Evolutionary conservation across 2,797 vertebrate species (phyloP).

Genomic region (Chloroceryle amazona): DNA sequence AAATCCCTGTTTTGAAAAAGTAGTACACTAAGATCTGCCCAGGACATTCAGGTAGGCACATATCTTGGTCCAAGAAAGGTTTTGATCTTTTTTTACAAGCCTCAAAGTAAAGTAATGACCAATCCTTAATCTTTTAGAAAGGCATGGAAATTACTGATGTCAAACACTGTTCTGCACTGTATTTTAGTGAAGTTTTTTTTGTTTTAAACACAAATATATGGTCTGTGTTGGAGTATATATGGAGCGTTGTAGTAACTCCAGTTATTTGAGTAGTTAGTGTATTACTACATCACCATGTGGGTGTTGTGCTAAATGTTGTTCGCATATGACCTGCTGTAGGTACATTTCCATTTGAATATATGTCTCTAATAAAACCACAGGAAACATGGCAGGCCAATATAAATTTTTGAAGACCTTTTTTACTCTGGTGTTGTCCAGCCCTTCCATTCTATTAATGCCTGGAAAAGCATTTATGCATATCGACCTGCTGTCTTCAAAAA

Average conservation of each 20-base stretch:
- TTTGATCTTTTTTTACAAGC: conserved; percentile 15
- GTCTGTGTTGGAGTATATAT: neutral
- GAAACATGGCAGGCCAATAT: neutral
- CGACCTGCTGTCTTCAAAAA: neutral
- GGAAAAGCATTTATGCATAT: neutral
- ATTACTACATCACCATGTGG: neutral
- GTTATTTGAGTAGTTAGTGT: conserved; percentile 16
- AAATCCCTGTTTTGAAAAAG: conserved; percentile 14
- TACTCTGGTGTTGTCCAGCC: neutral
- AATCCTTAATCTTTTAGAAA: neutral
- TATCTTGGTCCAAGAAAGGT: neutral
- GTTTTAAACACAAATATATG: neutral
- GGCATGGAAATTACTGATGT: neutral
- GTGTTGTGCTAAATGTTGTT: conserved; percentile 24
- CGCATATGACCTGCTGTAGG: neutral
- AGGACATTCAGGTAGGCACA: neutral
- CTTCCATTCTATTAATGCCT: neutral
- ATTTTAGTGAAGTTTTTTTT: neutral
- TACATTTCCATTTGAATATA: conserved; percentile 42
- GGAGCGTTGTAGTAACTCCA: neutral
- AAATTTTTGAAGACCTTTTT: conserved; percentile 11
- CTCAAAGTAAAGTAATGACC: neutral
- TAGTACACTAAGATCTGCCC: neutral
- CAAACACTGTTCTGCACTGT: neutral
- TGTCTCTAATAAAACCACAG: neutral